phyloP scores from a whole-genome alignment of 2,888 invertebrate species.

The Drosophila yooni region DNA sequence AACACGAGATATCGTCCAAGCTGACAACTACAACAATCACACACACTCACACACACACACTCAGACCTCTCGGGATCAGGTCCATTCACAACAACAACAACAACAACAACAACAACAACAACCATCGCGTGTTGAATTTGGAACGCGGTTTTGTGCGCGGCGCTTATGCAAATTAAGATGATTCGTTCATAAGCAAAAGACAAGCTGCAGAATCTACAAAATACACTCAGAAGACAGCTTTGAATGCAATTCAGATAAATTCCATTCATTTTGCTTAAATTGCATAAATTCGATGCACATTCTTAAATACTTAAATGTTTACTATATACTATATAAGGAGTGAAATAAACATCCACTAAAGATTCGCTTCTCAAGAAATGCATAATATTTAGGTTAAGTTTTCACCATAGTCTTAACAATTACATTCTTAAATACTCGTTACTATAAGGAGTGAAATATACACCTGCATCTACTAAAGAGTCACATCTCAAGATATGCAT shows the following conservation, averaged over 20 bases:
- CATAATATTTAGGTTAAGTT: not conserved
- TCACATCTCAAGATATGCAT: no score
- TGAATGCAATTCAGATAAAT: not conserved
- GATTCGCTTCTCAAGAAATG: not conserved
- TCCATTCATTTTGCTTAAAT: not conserved
- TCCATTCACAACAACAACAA: not conserved
- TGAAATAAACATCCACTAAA: no score
- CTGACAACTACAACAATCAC: constrained; percentile 7
- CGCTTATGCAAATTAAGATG: constrained; percentile 77
- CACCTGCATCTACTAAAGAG: not conserved
- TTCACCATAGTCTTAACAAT: no score
- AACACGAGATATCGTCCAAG: constrained; percentile 79
- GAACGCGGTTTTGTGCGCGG: constrained; percentile 72
- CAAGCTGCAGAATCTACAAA: not conserved
- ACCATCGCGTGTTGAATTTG: constrained; percentile 69
- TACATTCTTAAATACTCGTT: not conserved
- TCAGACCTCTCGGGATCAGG: constrained; percentile 8
- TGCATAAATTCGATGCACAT: not conserved
- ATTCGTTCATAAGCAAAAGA: constrained; percentile 24
- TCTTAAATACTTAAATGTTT: not conserved
- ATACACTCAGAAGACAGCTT: constrained; percentile 10
- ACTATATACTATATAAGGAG: no score
- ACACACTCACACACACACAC: not conserved
- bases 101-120: not conserved
- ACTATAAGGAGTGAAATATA: not conserved